phyloP scores from a whole-genome alignment of 2,888 invertebrate genomes.

The Fabriciana adippe region DNA sequence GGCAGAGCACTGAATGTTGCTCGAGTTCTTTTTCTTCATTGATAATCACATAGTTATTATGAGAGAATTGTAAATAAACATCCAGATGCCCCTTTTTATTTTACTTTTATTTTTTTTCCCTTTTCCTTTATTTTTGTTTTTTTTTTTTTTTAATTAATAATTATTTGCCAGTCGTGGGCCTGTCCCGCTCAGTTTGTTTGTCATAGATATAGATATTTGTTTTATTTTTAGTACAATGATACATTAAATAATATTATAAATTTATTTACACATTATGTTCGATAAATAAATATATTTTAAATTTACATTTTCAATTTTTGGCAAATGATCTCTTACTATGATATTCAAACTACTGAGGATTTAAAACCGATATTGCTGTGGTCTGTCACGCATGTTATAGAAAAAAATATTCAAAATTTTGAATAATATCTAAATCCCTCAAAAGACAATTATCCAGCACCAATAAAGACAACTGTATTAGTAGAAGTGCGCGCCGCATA shows the following conservation, averaged over 20 bases:
- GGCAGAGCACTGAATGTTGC: constrained; percentile 72
- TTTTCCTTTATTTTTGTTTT: constrained; percentile 36
- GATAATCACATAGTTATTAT: constrained; percentile 78
- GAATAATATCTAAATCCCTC: constrained; percentile 2
- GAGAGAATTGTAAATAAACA: constrained; percentile 81
- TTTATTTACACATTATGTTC: too few species aligned
- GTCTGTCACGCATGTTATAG: constrained; percentile 17
- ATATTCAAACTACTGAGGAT: constrained; percentile 29
- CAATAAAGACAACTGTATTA: constrained; percentile 4
- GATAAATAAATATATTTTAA: neutral
- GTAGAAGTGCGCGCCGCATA: constrained; percentile 32
- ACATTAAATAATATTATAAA: too few species aligned
- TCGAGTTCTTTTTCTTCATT: constrained; percentile 73
- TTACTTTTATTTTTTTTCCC: constrained; percentile 72
- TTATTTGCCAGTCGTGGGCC: constrained; percentile 45
- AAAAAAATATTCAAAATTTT: neutral
- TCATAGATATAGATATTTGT: neutral
- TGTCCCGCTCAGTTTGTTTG: constrained; percentile 46
- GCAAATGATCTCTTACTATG: neutral
- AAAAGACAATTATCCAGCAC: neutral
- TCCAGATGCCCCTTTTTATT: constrained; percentile 80
- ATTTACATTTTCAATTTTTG: neutral
- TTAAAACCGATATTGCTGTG: constrained; percentile 45
- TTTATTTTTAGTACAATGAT: too few species aligned
- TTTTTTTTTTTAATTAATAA: constrained; percentile 1